Evolutionary conservation across 35 echinoderm and acorn worm species (phyloP).

Genomic region (Ophioderma brevispina): DNA sequence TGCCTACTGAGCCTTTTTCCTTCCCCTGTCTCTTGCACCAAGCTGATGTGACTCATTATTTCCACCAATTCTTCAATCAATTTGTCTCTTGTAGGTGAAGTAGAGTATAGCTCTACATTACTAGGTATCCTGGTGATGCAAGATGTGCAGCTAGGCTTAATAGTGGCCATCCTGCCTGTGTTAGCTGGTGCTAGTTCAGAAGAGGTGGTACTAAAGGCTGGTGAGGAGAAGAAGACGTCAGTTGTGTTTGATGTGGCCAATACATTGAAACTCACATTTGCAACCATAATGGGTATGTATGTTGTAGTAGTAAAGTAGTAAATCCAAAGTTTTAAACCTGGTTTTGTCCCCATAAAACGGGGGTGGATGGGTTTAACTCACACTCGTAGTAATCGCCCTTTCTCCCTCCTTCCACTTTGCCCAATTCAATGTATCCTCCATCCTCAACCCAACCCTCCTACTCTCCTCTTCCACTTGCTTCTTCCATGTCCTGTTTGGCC

Average conservation of each 20-base stretch:
- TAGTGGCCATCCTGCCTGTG: constrained; percentile 89
- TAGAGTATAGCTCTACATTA: constrained; percentile 78
- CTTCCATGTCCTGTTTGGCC: no score
- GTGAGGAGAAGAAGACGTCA: neutral
- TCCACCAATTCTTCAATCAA: no score
- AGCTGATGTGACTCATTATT: no score
- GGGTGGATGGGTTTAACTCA: no score
- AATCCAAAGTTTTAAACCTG: no score
- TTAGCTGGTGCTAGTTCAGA: constrained; percentile 50
- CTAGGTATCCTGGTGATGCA: constrained; percentile 96
- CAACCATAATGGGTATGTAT: neutral
- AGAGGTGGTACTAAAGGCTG: neutral
- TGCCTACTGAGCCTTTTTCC: neutral
- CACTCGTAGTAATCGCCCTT: no score
- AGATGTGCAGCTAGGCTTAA: constrained; percentile 87
- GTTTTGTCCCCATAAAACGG: no score
- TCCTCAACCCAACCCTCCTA: no score
- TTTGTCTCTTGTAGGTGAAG: constrained; percentile 39
- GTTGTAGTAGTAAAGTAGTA: no score
- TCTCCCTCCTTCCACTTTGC: no score
- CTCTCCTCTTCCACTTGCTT: no score
- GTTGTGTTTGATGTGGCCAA: neutral
- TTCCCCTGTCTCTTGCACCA: neutral
- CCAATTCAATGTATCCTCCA: no score
- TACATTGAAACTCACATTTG: neutral